These are phyloP conservation scores for Cepphus grylle DNA, from an alignment of 2,113 vertebrate species.

Conservation along the genomic window DNA sequence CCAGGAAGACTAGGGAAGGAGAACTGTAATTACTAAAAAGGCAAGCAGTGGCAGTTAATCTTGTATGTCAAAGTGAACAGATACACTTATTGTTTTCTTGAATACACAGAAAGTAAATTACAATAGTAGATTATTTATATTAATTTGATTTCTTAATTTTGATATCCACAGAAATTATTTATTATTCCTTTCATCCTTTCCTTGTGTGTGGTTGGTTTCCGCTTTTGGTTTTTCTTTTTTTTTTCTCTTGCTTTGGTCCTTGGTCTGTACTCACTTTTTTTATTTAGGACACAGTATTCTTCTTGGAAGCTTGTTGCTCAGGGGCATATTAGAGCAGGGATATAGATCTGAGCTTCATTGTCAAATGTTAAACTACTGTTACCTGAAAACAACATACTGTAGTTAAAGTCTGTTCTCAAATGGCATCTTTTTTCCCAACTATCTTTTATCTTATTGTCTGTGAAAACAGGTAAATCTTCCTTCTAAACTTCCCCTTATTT, in stretches of 20 bases:
- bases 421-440: background rate
- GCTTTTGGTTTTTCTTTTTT: background rate
- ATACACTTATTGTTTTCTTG: background rate
- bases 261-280: background rate
- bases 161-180: background rate
- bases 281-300: background rate
- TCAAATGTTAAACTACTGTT: background rate
- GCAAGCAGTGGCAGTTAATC: background rate
- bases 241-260: background rate
- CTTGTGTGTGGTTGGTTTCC: background rate
- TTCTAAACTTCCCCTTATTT: background rate
- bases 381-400: background rate
- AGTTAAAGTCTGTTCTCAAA: slow-evolving; percentile 16
- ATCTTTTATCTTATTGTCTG: background rate
- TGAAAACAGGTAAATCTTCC: background rate
- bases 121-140: background rate
- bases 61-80: background rate
- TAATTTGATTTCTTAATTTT: background rate
- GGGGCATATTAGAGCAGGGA: background rate
- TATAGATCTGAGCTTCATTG: background rate
- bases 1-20: background rate
- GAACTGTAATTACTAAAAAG: background rate
- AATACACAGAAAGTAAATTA: background rate
- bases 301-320: background rate
- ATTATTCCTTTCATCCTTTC: background rate